These are phyloP conservation scores for Amphiduros pacificus DNA, from an alignment of 2,888 invertebrate genomes.

Conservation along the genomic window DNA sequence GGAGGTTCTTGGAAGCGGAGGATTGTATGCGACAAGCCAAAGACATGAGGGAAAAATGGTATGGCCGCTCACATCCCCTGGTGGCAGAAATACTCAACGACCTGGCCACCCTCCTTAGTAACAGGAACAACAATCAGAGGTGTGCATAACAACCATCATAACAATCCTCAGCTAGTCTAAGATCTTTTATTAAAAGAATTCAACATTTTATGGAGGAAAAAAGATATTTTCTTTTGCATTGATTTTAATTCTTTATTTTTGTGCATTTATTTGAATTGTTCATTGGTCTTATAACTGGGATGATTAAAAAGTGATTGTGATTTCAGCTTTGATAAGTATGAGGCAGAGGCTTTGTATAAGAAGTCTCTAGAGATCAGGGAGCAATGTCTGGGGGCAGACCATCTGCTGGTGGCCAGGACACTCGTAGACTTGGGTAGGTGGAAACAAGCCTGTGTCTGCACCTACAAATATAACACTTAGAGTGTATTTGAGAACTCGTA, in stretches of 20 bases:
- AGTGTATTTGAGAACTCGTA: too few species aligned
- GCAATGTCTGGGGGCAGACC: conserved; percentile 38
- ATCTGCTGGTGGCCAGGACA: conserved; percentile 40
- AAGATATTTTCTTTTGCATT: neutral
- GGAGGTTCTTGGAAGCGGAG: conserved; percentile 42
- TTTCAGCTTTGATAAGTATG: conserved; percentile 37
- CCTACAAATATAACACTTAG: too few species aligned
- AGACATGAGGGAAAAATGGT: conserved; percentile 41
- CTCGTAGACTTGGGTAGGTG: conserved; percentile 45
- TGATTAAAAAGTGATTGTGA: neutral
- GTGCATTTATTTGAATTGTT: neutral
- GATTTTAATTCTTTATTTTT: neutral
- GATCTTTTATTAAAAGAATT: too few species aligned
- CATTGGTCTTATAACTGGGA: neutral
- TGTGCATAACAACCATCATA: neutral
- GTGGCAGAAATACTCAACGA: conserved; percentile 45
- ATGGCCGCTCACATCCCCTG: conserved; percentile 43
- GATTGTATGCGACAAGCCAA: conserved; percentile 39
- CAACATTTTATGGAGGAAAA: neutral
- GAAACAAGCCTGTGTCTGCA: too few species aligned
- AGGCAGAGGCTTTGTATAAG: conserved; percentile 40
- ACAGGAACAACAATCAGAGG: conserved; percentile 16
- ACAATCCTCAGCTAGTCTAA: too few species aligned
- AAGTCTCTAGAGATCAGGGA: conserved; percentile 44
- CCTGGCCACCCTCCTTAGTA: conserved; percentile 36